Conservation (phyloP, 2,888 invertebrate species). For the Dinocampus coccinellae region DNA sequence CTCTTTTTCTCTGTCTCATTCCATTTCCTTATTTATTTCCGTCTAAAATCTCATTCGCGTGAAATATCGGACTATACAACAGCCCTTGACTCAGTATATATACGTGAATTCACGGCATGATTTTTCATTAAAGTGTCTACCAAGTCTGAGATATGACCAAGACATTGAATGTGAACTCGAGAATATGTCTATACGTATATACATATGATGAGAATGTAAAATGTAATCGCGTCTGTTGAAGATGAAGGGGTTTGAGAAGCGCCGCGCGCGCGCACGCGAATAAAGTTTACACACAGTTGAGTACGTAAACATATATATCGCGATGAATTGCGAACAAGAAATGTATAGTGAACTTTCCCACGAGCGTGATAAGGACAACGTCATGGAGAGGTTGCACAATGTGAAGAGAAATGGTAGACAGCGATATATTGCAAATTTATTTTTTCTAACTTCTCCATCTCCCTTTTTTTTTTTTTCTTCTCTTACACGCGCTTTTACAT, state of each 20-base stretch:
- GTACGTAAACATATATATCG: slow-evolving; percentile 48
- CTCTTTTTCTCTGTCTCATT: no score
- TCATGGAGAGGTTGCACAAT: slow-evolving; percentile 52
- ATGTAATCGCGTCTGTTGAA: slow-evolving; percentile 25
- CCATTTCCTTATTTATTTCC: slow-evolving; percentile 63
- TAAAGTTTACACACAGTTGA: slow-evolving; percentile 55
- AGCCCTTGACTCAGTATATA: slow-evolving; percentile 40
- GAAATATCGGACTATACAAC: slow-evolving; percentile 60
- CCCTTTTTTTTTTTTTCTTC: neutral
- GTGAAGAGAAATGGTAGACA: slow-evolving; percentile 50
- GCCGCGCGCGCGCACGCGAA: slow-evolving; percentile 35
- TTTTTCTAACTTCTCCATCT: slow-evolving; percentile 11
- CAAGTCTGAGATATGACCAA: slow-evolving; percentile 64
- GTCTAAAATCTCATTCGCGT: slow-evolving; percentile 65
- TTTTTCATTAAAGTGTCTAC: slow-evolving; percentile 69
- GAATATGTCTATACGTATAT: neutral
- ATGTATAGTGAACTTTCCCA: slow-evolving; percentile 32
- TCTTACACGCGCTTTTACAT: no score
- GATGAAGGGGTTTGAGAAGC: slow-evolving; percentile 28
- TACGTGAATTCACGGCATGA: slow-evolving; percentile 64
- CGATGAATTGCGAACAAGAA: slow-evolving; percentile 51
- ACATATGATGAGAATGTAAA: slow-evolving; percentile 14
- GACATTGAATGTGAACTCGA: slow-evolving; percentile 65
- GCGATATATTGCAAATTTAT: slow-evolving; percentile 11
- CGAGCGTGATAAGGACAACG: slow-evolving; percentile 34